Percentiles rank a stretch among this genome's conserved stretches.
Evolutionary conservation across 2,113 vertebrate species (phyloP).

Genomic region (Delphinus delphis): DNA sequence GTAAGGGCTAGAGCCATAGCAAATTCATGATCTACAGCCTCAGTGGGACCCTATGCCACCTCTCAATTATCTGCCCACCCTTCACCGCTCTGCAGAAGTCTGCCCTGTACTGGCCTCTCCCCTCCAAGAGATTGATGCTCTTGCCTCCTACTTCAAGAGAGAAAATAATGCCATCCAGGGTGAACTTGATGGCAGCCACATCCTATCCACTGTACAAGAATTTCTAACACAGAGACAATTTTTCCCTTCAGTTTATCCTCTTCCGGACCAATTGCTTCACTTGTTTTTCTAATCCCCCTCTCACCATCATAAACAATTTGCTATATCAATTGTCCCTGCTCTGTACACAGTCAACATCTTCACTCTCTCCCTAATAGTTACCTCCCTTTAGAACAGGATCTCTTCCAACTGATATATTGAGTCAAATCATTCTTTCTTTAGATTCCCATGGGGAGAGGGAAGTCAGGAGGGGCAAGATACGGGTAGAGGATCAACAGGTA

Average conservation of each 20-base stretch:
- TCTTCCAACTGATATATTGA: not conserved
- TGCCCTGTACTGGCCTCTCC: not conserved
- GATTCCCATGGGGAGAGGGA: not conserved
- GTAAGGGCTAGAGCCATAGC: not conserved
- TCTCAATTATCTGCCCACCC: slow-evolving; percentile 22
- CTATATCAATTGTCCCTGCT: accelerated
- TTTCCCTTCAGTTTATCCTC: not conserved
- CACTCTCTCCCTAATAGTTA: not conserved
- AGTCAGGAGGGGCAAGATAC: not conserved
- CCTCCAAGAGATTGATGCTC: slow-evolving; percentile 15
- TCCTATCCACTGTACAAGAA: not conserved
- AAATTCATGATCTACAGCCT: not conserved
- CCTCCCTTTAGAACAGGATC: not conserved
- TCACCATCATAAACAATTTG: not conserved
- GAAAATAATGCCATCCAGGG: not conserved
- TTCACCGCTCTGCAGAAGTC: not conserved
- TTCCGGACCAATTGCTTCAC: not conserved
- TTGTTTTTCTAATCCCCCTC: not conserved
- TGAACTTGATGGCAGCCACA: not conserved
- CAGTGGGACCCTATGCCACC: not conserved
- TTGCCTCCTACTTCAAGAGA: not conserved
- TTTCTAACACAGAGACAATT: not conserved
- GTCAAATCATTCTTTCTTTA: not conserved
- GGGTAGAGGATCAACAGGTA: not conserved
- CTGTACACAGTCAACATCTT: too few relatives aligned